Percentiles rank a stretch among this genome's conserved stretches.
Conservation (phyloP, 2,113 vertebrate species). For the Callorhinus ursinus region DNA sequence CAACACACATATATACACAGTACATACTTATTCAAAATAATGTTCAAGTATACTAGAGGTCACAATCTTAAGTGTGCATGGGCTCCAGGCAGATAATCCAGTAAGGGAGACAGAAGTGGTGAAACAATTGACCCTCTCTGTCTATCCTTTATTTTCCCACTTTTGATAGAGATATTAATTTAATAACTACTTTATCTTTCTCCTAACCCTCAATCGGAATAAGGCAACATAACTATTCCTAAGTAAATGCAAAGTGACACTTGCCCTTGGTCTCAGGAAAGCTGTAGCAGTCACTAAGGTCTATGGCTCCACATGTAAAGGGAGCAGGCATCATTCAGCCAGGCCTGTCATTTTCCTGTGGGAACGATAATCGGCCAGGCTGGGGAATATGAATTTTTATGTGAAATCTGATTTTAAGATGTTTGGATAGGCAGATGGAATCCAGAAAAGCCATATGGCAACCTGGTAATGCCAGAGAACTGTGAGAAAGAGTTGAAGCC, state of each 20-base stretch:
- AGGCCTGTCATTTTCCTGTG: background rate
- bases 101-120: background rate
- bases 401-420: background rate
- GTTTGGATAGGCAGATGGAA: background rate
- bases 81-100: background rate
- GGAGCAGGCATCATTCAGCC: background rate
- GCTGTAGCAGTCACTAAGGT: background rate
- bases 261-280: background rate
- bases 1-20: background rate
- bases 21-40: background rate
- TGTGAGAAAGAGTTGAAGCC: background rate
- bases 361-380: background rate
- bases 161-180: background rate
- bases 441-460: background rate
- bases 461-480: background rate
- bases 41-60: background rate
- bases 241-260: background rate
- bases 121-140: background rate
- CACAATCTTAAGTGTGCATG: background rate
- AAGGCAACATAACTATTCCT: background rate
- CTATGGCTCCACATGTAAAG: background rate
- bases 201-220: background rate
- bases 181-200: background rate
- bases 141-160: background rate
- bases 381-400: background rate